phyloP scores from a whole-genome alignment of 2,113 vertebrate genomes.

The Tetraodon nigroviridis region DNA sequence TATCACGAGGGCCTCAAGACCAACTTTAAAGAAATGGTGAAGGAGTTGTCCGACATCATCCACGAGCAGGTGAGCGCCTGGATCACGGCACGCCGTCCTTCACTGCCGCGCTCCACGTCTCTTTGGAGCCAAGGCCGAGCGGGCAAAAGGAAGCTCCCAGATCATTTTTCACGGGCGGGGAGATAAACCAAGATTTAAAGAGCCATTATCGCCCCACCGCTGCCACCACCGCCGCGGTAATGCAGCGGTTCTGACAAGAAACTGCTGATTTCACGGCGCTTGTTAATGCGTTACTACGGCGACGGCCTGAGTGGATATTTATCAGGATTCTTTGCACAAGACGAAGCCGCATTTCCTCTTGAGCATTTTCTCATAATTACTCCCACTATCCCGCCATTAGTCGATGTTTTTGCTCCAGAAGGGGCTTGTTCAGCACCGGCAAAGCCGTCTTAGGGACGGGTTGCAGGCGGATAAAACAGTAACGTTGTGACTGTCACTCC shows the following conservation, averaged over 20 bases:
- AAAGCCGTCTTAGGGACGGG: background rate
- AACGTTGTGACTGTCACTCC: background rate
- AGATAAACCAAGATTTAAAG: too few species aligned
- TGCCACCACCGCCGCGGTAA: too few species aligned
- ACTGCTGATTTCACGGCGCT: background rate
- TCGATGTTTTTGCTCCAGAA: slow-evolving; percentile 10
- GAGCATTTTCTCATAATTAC: background rate
- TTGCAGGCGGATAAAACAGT: background rate
- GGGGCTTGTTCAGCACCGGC: background rate
- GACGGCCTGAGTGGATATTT: slow-evolving; percentile 1
- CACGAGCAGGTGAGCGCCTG: slow-evolving; percentile 84
- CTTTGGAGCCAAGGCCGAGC: too few species aligned
- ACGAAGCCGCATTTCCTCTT: slow-evolving; percentile 20
- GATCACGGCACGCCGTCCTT: too few species aligned
- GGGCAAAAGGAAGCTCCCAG: too few species aligned
- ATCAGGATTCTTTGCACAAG: background rate
- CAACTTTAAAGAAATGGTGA: slow-evolving; percentile 96
- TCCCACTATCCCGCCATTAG: too few species aligned
- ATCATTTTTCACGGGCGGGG: background rate
- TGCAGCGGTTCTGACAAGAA: too few species aligned
- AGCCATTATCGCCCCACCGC: background rate
- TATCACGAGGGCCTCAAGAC: slow-evolving; percentile 93
- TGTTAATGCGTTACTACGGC: background rate
- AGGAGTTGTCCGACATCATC: slow-evolving; percentile 94
- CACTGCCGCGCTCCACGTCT: too few species aligned